Conservation (phyloP, 2,888 invertebrate species). For the Chaitophorus viminalis region DNA sequence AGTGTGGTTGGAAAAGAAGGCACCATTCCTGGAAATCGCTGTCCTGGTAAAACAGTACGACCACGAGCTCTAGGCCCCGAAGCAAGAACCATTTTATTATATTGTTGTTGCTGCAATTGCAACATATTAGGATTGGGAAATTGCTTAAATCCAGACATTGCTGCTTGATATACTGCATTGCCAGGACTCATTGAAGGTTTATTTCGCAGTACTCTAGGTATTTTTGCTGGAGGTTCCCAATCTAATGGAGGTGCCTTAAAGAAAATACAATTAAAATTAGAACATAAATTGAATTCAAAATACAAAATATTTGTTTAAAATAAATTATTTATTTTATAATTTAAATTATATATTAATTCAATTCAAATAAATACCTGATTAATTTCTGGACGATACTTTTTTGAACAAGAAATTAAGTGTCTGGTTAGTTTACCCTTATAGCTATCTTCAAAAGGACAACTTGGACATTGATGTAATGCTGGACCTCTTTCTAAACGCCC, state of each 20-base stretch:
- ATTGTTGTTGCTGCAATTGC: conserved; percentile 58
- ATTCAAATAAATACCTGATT: conserved; percentile 71
- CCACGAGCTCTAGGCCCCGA: conserved; percentile 51
- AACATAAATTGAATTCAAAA: not conserved
- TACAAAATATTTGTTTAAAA: not conserved
- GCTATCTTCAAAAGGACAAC: conserved; percentile 94
- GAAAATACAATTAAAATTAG: not conserved
- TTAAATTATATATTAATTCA: not conserved
- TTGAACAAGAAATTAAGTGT: conserved; percentile 86
- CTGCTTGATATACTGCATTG: conserved; percentile 68
- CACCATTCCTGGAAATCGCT: conserved; percentile 55
- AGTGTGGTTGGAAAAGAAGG: conserved; percentile 51
- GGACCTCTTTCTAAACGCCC: conserved; percentile 86
- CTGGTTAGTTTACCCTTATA: conserved; percentile 90
- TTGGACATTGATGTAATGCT: conserved; percentile 89
- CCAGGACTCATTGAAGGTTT: conserved; percentile 65
- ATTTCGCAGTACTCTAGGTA: conserved; percentile 76
- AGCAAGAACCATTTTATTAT: conserved; percentile 59
- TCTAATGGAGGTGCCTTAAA: conserved; percentile 81
- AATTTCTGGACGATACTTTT: conserved; percentile 87
- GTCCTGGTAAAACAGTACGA: conserved; percentile 50
- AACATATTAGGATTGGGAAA: conserved; percentile 60
- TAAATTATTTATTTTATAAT: not conserved
- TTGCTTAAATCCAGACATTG: conserved; percentile 65
- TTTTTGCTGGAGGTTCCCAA: conserved; percentile 94